These are phyloP conservation scores for Ennomos quercinarius DNA, from an alignment of 2,888 invertebrate species.

Conservation along the genomic window DNA sequence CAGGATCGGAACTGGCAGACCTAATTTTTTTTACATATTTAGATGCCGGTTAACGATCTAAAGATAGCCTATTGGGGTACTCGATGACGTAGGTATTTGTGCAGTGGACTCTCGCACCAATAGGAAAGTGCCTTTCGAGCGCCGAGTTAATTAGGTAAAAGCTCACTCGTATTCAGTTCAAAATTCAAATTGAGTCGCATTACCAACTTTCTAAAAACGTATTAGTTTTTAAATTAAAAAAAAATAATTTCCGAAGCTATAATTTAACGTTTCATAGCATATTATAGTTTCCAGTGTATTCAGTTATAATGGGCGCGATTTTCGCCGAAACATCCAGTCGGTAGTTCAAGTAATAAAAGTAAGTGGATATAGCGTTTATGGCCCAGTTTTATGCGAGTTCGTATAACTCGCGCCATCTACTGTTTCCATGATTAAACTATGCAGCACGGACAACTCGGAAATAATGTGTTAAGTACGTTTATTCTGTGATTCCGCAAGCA, in stretches of 20 bases:
- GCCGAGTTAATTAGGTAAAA: too few species aligned
- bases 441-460: conserved; percentile 53
- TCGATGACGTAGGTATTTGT: too few species aligned
- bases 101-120: too few species aligned
- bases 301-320: conserved; percentile 57
- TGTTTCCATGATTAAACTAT: conserved; percentile 66
- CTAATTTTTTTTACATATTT: too few species aligned
- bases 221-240: too few species aligned
- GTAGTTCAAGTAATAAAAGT: conserved; percentile 66
- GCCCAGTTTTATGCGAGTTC: conserved; percentile 67
- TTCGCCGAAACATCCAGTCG: conserved; percentile 49
- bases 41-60: too few species aligned
- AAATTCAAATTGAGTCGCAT: too few species aligned
- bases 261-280: conserved; percentile 22
- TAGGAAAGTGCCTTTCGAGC: too few species aligned
- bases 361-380: conserved; percentile 74
- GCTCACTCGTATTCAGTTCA: too few species aligned
- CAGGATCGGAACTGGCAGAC: too few species aligned
- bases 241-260: conserved; percentile 10
- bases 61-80: too few species aligned
- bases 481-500: neutral
- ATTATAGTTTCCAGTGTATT: conserved; percentile 40
- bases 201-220: too few species aligned
- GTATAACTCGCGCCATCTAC: conserved; percentile 49
- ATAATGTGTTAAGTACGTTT: conserved; percentile 24